These are phyloP conservation scores for Ostrea edulis DNA, from an alignment of 1,140 invertebrate genomes.

Conservation along the genomic window DNA sequence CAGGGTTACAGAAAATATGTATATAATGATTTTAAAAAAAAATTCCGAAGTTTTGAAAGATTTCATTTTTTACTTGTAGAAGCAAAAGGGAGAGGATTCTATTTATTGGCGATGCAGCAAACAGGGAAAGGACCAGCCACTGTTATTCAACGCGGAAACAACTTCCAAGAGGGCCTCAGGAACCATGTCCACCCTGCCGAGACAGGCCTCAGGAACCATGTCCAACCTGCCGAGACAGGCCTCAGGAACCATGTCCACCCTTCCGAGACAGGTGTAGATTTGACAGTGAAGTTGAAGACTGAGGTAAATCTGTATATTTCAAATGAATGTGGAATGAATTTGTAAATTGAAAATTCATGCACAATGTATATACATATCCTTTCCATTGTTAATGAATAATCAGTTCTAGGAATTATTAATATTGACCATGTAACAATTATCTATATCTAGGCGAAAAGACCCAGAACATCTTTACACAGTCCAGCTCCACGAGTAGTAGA, in stretches of 20 bases:
- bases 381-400: no score
- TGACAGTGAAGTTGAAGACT: not conserved
- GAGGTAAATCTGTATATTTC: not conserved
- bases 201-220: no score
- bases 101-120: not conserved
- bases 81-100: not conserved
- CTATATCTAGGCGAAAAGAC: not conserved
- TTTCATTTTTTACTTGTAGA: no score
- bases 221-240: no score
- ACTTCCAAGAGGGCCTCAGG: constrained; percentile 32
- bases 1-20: no score
- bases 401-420: no score
- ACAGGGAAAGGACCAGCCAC: not conserved
- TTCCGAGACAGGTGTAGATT: not conserved
- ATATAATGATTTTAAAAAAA: no score
- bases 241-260: not conserved
- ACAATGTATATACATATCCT: not conserved
- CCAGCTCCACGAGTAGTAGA: not conserved
- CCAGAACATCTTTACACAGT: not conserved
- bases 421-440: not conserved
- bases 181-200: no score
- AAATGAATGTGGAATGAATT: not conserved
- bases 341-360: not conserved
- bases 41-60: no score
- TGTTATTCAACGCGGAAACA: not conserved